Evolutionary conservation across 2,888 invertebrate genomes (phyloP), one percentile per base, ranked within the genome.

Genomic region (Cinara cedri): DNA sequence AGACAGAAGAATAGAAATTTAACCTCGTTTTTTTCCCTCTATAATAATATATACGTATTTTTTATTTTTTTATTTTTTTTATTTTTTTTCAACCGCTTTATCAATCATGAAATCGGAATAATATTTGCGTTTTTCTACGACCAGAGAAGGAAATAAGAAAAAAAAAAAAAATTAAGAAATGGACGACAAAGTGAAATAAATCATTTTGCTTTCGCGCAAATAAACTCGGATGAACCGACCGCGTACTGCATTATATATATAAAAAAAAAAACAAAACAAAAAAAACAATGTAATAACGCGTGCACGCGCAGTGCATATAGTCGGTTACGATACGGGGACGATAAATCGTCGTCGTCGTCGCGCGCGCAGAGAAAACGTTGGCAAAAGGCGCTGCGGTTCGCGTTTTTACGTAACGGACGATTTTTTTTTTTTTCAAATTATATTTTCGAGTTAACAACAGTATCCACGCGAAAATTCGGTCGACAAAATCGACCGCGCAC

Each of bases 61-160:
- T 34, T 34, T 34, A 4, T 34, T 34, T 34, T 34, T 3, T 19
- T 49, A 14, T 24, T 24, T 24, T 65, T 21, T 21, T 46, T 24
- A 13, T n/a, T 63, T 19, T 51, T 42, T 10, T 51, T 51, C n/a
- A 54, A 74, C 74, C 74, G 74, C 63, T 74, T 74, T 74, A 74
- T 74, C 74, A 74, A 74, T 74, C 74, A 74, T 74, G 63, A 74
- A 74, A 74, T 74, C 74, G 74, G 74, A 74, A 74, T 74, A 74
- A 74, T 63, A 74, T 74, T 74, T 63, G 74, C 74, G 74, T 63
- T 74, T 63, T 74, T 74, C 51, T 54, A n/a, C 42, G 42, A 60
- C 11, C 10, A 62, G 42, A 21, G 60, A 9, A 16, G 3, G 34
- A 34, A 34, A 6, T 4, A 34, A 34, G 34, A 34, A 34, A 34